Conservation (phyloP, 2,797 vertebrate species). For the Malacoctenus gilli region DNA sequence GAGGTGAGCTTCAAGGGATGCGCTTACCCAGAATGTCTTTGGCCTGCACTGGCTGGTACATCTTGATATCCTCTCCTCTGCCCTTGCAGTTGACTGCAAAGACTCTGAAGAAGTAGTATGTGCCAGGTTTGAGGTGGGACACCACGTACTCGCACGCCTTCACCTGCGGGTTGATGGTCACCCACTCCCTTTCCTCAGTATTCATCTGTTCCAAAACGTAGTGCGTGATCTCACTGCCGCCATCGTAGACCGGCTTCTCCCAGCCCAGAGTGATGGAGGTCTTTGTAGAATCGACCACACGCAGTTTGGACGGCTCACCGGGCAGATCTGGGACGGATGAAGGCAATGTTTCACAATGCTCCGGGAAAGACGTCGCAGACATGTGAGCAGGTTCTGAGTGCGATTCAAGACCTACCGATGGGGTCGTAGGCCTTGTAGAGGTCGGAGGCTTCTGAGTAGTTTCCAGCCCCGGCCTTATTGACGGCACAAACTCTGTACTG, state of each 20-base stretch:
- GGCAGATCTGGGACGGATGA: conserved; percentile 87
- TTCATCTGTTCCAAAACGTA: conserved; percentile 90
- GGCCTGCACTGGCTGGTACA: conserved; percentile 92
- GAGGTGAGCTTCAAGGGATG: too few relatives aligned
- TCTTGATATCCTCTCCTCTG: conserved; percentile 92
- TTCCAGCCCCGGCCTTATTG: conserved; percentile 94
- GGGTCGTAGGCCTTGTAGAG: conserved; percentile 94
- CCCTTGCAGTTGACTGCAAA: conserved; percentile 91
- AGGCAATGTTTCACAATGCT: too few relatives aligned
- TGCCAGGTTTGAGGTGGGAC: conserved; percentile 90
- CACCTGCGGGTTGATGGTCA: conserved; percentile 89
- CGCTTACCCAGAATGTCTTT: conserved; percentile 96
- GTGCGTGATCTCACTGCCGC: conserved; percentile 91
- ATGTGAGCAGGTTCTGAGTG: neutral
- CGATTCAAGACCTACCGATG: conserved; percentile 82
- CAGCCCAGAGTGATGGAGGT: conserved; percentile 94
- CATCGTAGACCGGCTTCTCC: conserved; percentile 95
- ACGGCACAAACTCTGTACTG: conserved; percentile 94
- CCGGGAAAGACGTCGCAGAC: too few relatives aligned
- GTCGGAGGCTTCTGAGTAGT: conserved; percentile 91
- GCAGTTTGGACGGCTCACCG: conserved; percentile 92
- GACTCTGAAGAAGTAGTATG: conserved; percentile 93
- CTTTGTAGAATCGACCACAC: conserved; percentile 93
- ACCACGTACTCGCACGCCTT: conserved; percentile 95
- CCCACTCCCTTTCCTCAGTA: conserved; percentile 91